Evolutionary conservation across 2,113 vertebrate species (phyloP), one percentile per base, ranked within the genome.

Genomic region (Barnardius zonarius): DNA sequence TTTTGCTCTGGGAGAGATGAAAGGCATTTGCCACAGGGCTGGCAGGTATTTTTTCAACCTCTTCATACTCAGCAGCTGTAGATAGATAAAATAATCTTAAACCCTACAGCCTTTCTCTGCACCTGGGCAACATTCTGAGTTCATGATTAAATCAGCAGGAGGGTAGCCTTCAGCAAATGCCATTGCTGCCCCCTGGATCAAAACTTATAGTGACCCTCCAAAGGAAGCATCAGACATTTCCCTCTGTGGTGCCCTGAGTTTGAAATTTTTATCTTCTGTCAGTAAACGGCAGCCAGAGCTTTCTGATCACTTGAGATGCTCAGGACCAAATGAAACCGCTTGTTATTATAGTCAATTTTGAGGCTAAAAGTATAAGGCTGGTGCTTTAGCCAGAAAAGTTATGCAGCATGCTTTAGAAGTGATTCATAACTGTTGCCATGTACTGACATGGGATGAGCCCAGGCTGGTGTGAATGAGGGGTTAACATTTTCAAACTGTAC

Each of bases 401-500:
- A 3, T 9, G 19, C 55, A 74, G 27, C 2, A 0, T 0, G 0
- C 17, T 24, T 11, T 11, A 18, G 30, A 4, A 3, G 2, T 61
- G 51, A 41, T 31, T 70, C n/a, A 28, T 7, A 49, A 5, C 16
- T 70, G 7, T 15, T 39, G 41, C 76, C 22, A 9, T 10, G 11
- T 14, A 5, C 62, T 24, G 30, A 24, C 2, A 4, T 10, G 30
- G 43, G 13, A 51, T 35, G 39, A 43, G 16, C 19, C 25, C 74
- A 66, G 44, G 3, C 11, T 87, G n/a, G 9, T 62, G 30, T 35
- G 39, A 46, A n/a, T 24, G 30, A 78, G 20, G 4, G 9, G 0
- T 67, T 54, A 70, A 37, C 3, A 28, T 67, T 70, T 88, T 77
- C 14, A 33, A 37, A 68, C 33, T 30, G 14, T 57, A 12, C 11